phyloP scores from a whole-genome alignment of 2,888 invertebrate genomes.

The Carcina quercana region DNA sequence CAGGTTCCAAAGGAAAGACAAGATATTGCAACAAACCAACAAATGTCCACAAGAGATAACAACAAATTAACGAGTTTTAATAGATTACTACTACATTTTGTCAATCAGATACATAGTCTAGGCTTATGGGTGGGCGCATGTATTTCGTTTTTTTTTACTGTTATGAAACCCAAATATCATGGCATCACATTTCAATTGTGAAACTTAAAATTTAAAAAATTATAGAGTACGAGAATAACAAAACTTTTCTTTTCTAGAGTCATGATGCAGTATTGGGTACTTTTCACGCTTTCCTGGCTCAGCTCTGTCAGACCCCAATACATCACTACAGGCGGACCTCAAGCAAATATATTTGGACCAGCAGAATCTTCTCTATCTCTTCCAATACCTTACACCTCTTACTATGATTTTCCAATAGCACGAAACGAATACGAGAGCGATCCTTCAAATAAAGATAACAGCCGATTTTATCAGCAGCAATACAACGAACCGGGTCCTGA shows the following conservation, averaged over 20 bases:
- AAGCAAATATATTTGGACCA: too few species aligned
- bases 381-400: slow-evolving; percentile 40
- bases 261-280: slow-evolving; percentile 55
- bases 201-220: too few species aligned
- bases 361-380: too few species aligned
- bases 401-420: slow-evolving; percentile 30
- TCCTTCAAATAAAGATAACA: slow-evolving; percentile 12
- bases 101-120: too few species aligned
- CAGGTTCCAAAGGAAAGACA: too few species aligned
- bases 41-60: not conserved
- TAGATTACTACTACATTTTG: not conserved
- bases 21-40: too few species aligned
- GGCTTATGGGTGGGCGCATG: too few species aligned
- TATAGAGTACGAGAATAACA: too few species aligned
- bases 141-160: too few species aligned
- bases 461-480: slow-evolving; percentile 24
- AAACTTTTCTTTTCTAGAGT: slow-evolving; percentile 36
- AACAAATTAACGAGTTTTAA: not conserved
- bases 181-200: too few species aligned
- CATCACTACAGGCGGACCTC: slow-evolving; percentile 40
- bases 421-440: slow-evolving; percentile 25
- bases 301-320: slow-evolving; percentile 54
- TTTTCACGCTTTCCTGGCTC: slow-evolving; percentile 50
- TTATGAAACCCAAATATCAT: too few species aligned
- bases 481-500: slow-evolving; percentile 16